Evolutionary conservation across 2,888 invertebrate species (phyloP).

Genomic region (Conomelus anceps): DNA sequence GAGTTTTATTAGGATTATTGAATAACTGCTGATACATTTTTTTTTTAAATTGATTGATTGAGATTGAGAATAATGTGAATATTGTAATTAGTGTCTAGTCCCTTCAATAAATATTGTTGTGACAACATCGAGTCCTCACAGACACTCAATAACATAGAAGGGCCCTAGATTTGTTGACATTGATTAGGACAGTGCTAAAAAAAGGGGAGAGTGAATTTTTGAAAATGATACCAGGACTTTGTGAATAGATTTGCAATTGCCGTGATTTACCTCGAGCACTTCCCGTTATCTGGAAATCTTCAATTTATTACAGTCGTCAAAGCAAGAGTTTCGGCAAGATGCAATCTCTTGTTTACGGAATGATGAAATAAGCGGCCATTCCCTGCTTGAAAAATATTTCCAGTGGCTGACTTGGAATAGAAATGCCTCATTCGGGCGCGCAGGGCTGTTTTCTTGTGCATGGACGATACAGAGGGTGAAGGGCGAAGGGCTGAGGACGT

Average conservation of each 20-base stretch:
- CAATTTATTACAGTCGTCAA: not conserved
- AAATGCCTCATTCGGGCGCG: not conserved
- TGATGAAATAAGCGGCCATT: not conserved
- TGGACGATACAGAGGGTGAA: not conserved
- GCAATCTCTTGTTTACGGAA: not conserved
- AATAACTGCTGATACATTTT: too few relatives aligned
- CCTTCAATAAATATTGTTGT: not conserved
- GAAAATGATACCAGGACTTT: not conserved
- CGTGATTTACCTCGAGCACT: not conserved
- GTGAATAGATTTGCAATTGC: not conserved
- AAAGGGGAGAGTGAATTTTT: too few relatives aligned
- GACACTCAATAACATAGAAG: too few relatives aligned
- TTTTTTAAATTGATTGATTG: too few relatives aligned
- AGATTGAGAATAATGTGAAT: too few relatives aligned
- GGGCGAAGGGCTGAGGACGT: not conserved
- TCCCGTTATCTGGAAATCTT: not conserved
- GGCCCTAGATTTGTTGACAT: too few relatives aligned
- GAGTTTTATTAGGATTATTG: too few relatives aligned
- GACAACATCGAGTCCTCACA: not conserved
- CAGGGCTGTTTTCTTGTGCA: not conserved
- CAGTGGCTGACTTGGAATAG: not conserved
- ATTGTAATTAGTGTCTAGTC: not conserved
- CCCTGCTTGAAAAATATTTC: not conserved
- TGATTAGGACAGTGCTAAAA: too few relatives aligned
- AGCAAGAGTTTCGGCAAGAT: not conserved